Base-by-base conservation (phyloP, 2,797 vertebrate genomes). In the Natrix natrix region DNA sequence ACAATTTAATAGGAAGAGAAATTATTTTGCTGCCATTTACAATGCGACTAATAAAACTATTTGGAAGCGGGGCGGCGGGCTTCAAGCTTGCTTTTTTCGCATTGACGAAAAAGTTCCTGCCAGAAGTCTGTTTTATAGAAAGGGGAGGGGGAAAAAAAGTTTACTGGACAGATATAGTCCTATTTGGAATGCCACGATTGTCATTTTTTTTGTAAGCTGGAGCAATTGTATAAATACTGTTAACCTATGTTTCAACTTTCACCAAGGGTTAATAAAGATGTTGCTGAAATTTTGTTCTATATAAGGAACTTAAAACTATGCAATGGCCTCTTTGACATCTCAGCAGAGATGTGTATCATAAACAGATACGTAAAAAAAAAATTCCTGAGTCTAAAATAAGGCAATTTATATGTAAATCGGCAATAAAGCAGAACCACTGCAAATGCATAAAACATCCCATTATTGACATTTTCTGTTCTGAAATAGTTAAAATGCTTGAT, bases 381-480 rank as follows among this genome's bases (percentile, higher is more conserved):
- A 98, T 98, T 98, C 98, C 98, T 98, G 98, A 98, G 98, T 97
- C 98, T 98, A 98, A 99, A 99, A 99, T 99, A 98, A 99, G 98
- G 98, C 98, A 99, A 99, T 99, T 99, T 99, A 99, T 99, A 99
- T 99, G 99, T 99, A 99, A 99, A 99, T 99, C 98, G 97, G 97
- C 98, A 99, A 99, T 99, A 99, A 99, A 98, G 98, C 98, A 98
- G 98, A 98, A 99, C 98, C 98, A 98, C 98, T 97, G 98, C 98
- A 98, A 98, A 98, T 98, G 98, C 98, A 99, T 98, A 98, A 98
- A 98, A 98, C 98, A 98, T 98, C 97, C 98, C 97, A 98, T 99
- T 99, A 99, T 98, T 98, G 98, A 98, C 98, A 98, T 98, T 98
- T 98, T 98, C 98, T 98, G 97, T 98, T 98, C 97, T 97, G 98